Conservation (phyloP, 2,797 vertebrate species). For the Spinibarbus caldwelli region DNA sequence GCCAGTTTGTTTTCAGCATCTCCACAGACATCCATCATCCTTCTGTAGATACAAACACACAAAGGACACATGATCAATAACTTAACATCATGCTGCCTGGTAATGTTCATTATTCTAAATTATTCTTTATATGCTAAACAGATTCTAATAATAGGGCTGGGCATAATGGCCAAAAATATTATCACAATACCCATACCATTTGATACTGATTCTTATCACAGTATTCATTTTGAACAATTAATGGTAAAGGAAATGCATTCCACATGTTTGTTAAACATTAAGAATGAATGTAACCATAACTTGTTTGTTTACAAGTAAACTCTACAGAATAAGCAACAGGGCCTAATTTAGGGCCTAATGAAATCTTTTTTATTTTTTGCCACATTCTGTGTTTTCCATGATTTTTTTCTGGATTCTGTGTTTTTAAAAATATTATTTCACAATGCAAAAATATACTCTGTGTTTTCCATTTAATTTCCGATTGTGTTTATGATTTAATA, state of each 20-base stretch:
- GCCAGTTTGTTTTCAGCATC: constrained; percentile 90
- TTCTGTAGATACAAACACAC: constrained; percentile 73
- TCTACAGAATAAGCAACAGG: neutral
- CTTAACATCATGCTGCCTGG: neutral
- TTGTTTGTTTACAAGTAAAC: neutral
- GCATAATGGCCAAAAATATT: neutral
- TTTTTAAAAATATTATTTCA: no score
- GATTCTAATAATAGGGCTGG: neutral
- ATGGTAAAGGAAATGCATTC: neutral
- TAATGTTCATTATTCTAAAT: neutral
- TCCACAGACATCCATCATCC: constrained; percentile 92
- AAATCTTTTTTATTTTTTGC: no score
- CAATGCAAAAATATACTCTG: no score
- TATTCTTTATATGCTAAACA: neutral
- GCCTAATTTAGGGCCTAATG: neutral
- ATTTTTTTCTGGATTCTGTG: no score
- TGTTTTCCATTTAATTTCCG: no score
- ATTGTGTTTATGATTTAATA: no score
- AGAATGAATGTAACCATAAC: neutral
- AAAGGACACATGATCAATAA: neutral
- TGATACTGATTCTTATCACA: neutral
- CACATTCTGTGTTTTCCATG: no score
- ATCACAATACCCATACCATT: neutral
- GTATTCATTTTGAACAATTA: neutral
- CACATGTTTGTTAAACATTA: neutral